Percentiles rank a stretch among this genome's conserved stretches.
phyloP scores from a whole-genome alignment of 2,113 vertebrate genomes.

The Eptesicus fuscus region DNA sequence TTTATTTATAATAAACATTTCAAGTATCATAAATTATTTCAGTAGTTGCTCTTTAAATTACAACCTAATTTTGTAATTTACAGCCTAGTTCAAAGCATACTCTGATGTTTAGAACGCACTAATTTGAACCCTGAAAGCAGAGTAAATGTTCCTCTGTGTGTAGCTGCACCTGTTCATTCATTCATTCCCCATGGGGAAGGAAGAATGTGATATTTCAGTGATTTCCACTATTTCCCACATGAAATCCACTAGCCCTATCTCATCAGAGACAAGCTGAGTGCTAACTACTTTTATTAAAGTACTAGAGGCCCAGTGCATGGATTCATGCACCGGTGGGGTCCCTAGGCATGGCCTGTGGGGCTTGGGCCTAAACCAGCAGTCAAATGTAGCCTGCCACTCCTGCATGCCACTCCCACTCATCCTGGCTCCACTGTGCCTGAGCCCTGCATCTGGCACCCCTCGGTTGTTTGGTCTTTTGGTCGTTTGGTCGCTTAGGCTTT shows the following conservation, averaged over 20 bases:
- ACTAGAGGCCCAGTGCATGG: not conserved
- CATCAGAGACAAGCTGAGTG: not conserved
- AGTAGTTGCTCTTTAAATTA: not conserved
- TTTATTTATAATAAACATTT: not conserved
- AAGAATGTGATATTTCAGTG: not conserved
- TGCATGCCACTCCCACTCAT: no score
- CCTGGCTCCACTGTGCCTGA: no score
- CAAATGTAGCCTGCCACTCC: no score
- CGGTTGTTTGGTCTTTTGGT: no score
- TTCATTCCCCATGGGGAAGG: not conserved
- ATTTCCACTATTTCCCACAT: no score
- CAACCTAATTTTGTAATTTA: not conserved
- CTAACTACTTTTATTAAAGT: not conserved
- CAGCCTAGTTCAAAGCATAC: not conserved
- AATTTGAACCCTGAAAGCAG: not conserved
- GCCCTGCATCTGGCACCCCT: no score
- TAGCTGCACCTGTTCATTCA: not conserved
- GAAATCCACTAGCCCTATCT: not conserved
- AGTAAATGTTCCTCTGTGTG: not conserved
- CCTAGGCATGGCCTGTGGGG: no score
- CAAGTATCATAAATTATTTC: not conserved
- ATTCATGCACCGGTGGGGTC: no score
- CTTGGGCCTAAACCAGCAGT: no score
- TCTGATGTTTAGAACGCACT: not conserved
- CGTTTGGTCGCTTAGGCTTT: no score